Evolutionary conservation across 2,888 invertebrate genomes (phyloP).

Genomic region (Pheosia gnoma): DNA sequence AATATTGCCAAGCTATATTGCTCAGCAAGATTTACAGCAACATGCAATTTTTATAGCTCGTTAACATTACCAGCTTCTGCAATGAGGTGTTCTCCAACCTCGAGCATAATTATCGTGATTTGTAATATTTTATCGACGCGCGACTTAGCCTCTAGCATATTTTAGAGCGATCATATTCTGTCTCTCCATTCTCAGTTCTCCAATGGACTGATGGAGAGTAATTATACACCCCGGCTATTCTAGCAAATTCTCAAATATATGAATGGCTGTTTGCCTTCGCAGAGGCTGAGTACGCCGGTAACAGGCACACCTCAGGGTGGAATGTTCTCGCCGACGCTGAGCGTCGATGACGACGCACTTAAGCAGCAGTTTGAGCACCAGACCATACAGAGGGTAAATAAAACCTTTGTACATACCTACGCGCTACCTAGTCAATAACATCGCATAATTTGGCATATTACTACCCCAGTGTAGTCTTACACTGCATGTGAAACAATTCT

Average conservation of each 20-base stretch:
- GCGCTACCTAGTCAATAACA: constrained; percentile 27
- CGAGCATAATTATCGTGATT: too few species aligned
- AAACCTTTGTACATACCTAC: constrained; percentile 19
- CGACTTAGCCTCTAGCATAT: too few species aligned
- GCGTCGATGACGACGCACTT: constrained; percentile 76
- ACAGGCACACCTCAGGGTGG: constrained; percentile 76
- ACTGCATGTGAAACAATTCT: constrained; percentile 54
- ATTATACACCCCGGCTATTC: too few species aligned
- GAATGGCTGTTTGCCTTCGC: constrained; percentile 40
- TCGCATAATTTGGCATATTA: constrained; percentile 31
- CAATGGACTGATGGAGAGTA: too few species aligned
- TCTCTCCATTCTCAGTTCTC: too few species aligned
- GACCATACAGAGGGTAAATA: constrained; percentile 80
- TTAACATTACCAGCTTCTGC: too few species aligned
- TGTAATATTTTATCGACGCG: too few species aligned
- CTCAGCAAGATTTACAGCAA: too few species aligned
- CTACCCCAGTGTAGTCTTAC: constrained; percentile 47
- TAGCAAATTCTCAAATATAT: constrained; percentile 12
- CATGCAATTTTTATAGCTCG: too few species aligned
- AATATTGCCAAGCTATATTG: too few species aligned
- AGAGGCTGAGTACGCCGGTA: constrained; percentile 77
- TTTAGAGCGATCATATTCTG: too few species aligned
- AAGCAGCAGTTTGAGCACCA: constrained; percentile 80
- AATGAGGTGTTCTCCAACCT: too few species aligned
- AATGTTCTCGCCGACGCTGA: constrained; percentile 73